phyloP scores from a whole-genome alignment of 2,113 vertebrate species.

The Paramormyrops kingsleyae region DNA sequence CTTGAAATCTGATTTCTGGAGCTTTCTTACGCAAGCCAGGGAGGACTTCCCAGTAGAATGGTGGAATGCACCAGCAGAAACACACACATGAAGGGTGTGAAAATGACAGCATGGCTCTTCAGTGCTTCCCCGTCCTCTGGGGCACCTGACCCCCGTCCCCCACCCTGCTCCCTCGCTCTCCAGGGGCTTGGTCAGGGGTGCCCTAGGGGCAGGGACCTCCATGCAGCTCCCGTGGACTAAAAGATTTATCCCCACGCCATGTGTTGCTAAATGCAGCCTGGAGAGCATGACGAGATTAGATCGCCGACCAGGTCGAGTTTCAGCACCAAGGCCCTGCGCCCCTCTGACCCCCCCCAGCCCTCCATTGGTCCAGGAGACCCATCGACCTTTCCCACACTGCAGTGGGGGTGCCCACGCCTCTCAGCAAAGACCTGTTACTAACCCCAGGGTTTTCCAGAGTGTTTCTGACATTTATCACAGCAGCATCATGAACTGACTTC shows the following conservation, averaged over 20 bases:
- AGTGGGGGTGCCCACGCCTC: background rate
- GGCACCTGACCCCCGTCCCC: background rate
- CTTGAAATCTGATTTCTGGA: background rate
- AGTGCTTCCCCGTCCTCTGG: background rate
- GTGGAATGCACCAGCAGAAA: background rate
- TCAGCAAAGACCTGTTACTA: background rate
- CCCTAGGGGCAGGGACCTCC: background rate
- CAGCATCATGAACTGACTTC: background rate
- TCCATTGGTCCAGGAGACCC: background rate
- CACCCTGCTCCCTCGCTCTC: background rate
- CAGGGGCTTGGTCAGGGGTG: background rate
- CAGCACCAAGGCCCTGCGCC: background rate
- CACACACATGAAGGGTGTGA: background rate
- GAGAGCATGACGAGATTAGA: slow-evolving; percentile 33
- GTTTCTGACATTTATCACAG: background rate
- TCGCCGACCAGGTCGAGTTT: slow-evolving; percentile 27
- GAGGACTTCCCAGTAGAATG: background rate
- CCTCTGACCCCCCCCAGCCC: background rate
- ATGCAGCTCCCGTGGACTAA: background rate
- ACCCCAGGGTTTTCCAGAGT: background rate
- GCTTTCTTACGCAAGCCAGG: background rate
- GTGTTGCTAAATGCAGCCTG: slow-evolving; percentile 40
- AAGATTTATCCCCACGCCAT: slow-evolving; percentile 32
- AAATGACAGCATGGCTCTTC: background rate
- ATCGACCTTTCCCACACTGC: background rate